These are phyloP conservation scores for Xestia ashworthii DNA, from an alignment of 2,888 invertebrate genomes.

Conservation along the genomic window DNA sequence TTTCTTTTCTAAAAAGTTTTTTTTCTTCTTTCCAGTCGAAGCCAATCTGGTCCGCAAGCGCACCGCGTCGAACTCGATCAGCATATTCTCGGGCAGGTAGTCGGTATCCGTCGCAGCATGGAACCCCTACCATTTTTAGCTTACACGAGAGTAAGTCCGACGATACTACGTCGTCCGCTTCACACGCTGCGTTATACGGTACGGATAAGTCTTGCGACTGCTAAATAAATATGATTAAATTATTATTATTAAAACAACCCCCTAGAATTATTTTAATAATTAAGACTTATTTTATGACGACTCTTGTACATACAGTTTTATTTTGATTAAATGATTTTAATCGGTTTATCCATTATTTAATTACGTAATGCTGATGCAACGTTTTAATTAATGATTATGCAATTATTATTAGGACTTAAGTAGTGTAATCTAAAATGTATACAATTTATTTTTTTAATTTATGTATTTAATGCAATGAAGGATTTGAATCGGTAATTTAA, in stretches of 20 bases:
- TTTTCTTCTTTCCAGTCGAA: conserved; percentile 91
- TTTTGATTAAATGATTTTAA: conserved; percentile 66
- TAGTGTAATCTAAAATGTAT: conserved; percentile 62
- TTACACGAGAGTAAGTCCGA: conserved; percentile 50
- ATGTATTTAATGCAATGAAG: conserved; percentile 73
- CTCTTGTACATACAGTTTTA: conserved; percentile 62
- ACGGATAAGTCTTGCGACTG: conserved; percentile 62
- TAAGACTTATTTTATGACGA: conserved; percentile 56
- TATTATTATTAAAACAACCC: conserved; percentile 58
- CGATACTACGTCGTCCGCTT: conserved; percentile 42
- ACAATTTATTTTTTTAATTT: conserved; percentile 69
- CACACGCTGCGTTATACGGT: conserved; percentile 44
- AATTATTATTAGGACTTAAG: conserved; percentile 51
- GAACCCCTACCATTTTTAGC: conserved; percentile 58
- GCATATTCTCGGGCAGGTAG: conserved; percentile 95
- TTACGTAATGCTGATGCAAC: conserved; percentile 60
- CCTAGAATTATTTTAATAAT: conserved; percentile 59
- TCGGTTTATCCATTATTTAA: conserved; percentile 68
- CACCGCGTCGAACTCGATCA: conserved; percentile 93
- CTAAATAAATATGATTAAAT: conserved; percentile 63
- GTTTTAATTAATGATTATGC: conserved; percentile 55
- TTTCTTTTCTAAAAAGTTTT: not conserved
- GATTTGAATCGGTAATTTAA: conserved; percentile 79
- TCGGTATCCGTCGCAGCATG: conserved; percentile 62
- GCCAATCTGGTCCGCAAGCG: conserved; percentile 93